Conservation (phyloP, 2,888 invertebrate genomes). For the Barypeithes pellucidus region DNA sequence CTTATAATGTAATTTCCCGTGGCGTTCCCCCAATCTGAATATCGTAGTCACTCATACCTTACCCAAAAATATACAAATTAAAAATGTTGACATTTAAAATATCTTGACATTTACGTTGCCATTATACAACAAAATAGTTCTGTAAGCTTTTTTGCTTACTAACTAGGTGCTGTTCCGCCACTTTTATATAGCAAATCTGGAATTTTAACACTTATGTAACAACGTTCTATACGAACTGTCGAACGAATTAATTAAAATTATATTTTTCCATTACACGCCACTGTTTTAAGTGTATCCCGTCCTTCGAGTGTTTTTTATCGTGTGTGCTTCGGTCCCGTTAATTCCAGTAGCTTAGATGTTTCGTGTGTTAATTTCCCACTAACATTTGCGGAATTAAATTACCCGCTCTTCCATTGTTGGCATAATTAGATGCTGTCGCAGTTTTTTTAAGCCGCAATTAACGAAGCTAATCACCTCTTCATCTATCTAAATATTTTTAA, state of each 20-base stretch:
- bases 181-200: too few species aligned
- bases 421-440: conserved; percentile 34
- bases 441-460: conserved; percentile 32
- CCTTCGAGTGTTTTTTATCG: conserved; percentile 33
- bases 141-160: too few species aligned
- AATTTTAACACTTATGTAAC: too few species aligned
- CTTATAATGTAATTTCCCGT: too few species aligned
- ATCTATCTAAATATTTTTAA: conserved; percentile 23
- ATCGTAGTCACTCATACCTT: too few species aligned
- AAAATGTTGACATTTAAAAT: too few species aligned
- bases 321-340: conserved; percentile 33
- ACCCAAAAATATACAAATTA: too few species aligned
- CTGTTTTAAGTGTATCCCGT: conserved; percentile 7
- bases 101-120: too few species aligned
- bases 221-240: too few species aligned
- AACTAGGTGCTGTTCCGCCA: too few species aligned
- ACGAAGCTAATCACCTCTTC: conserved; percentile 24
- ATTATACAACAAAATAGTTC: too few species aligned
- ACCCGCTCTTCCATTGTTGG: conserved; percentile 29
- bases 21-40: too few species aligned
- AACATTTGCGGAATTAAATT: conserved; percentile 28
- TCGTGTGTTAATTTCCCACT: conserved; percentile 34
- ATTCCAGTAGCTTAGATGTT: conserved; percentile 38
- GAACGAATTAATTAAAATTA: background rate
- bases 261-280: conserved; percentile 11